Evolutionary conservation across 1,140 invertebrate genomes (phyloP), one percentile per base, ranked within the genome.

Genomic region (Platyscapa corneri): DNA sequence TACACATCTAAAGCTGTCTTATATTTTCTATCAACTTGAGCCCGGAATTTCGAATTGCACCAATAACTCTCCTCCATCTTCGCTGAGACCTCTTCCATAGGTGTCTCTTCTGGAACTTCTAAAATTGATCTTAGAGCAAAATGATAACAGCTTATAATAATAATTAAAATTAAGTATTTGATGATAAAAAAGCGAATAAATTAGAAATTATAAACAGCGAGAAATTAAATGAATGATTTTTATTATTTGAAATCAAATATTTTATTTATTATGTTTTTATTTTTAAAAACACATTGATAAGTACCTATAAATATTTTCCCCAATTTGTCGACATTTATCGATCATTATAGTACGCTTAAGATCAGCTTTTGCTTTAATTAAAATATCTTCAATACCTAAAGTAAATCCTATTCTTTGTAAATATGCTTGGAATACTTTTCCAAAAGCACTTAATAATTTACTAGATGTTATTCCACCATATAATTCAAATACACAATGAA

Each of bases 321-420:
- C 96, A 60, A 94, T 89, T 37, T 87, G 72, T 64, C 95, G 94
- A 20, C 96, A 95, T 82, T 95, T 93, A 49, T 94, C 89, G 30
- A 99, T 96, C 37, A 96, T 95, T 87, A 96, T 94, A 75, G 94
- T 94, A 39, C 98, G 94, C 87, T 95, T 95, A 42, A 94, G 90
- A 91, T 99, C 95, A 16, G 96, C 97, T 88, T 96, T 93, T 23
- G 92, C 86, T 7, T 95, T 95, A 5, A 99, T 96, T 8, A 99
- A 92, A 94, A 99, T 99, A 94, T 99, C 99, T 90, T 97, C 96
- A 0, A 99, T 97, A 30, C 99, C 99, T 6, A 99, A 94, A 27
- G 98, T 98, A 90, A 99, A 99, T 5, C 98, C 98, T 87, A 96
- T 95, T 90, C 95, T 95, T 94, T 99, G 98, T 3, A 99, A 94